phyloP scores from a whole-genome alignment of 2,888 invertebrate species.

The Geotrupes spiniger region DNA sequence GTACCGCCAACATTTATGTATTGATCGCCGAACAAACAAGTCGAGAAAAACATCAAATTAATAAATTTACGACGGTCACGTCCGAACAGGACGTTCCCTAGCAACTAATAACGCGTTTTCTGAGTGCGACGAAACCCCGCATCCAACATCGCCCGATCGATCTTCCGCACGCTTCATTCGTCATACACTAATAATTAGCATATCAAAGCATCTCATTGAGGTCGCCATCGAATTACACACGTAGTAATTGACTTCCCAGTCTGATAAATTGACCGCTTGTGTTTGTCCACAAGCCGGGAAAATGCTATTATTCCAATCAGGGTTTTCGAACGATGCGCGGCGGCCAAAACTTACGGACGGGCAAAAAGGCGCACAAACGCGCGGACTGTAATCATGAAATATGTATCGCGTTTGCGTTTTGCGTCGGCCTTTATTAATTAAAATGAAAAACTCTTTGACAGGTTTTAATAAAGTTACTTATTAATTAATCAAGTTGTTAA shows the following conservation, averaged over 20 bases:
- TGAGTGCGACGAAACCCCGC: neutral
- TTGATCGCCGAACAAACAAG: too few relatives aligned
- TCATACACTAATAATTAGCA: constrained; percentile 39
- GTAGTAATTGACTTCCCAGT: constrained; percentile 35
- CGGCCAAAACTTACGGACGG: too few relatives aligned
- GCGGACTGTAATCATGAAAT: neutral
- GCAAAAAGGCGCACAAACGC: neutral
- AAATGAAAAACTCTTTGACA: neutral
- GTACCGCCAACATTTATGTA: too few relatives aligned
- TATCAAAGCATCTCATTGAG: constrained; percentile 39
- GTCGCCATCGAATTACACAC: constrained; percentile 37
- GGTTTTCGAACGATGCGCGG: too few relatives aligned
- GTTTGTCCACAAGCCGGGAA: constrained; percentile 19
- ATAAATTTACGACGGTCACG: too few relatives aligned
- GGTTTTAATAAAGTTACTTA: constrained; percentile 4
- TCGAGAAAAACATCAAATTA: too few relatives aligned
- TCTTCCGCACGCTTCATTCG: constrained; percentile 28
- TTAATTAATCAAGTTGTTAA: constrained; percentile 4
- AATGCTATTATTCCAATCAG: constrained; percentile 4
- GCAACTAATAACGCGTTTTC: too few relatives aligned
- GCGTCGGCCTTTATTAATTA: neutral
- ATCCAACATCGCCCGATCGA: constrained; percentile 8
- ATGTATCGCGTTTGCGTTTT: neutral
- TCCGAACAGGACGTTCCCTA: too few relatives aligned
- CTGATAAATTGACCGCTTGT: constrained; percentile 33